Percentiles rank a stretch among this genome's conserved stretches.
phyloP scores from a whole-genome alignment of 2,888 invertebrate species.

The Hemicrepidius hirtus region DNA sequence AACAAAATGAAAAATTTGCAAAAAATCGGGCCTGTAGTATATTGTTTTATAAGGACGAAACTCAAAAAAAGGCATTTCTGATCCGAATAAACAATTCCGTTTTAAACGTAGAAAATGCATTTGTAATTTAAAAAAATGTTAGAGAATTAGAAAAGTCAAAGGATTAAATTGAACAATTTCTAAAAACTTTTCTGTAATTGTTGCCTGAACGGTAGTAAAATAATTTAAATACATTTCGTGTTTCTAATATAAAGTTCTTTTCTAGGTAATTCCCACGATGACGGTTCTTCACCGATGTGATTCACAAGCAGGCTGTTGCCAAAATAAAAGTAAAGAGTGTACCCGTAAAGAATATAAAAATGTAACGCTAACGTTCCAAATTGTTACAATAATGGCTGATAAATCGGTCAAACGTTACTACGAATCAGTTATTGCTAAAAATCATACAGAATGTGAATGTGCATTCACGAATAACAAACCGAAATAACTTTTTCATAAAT shows the following conservation, averaged over 20 bases:
- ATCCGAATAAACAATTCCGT: too few species aligned
- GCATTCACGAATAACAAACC: neutral
- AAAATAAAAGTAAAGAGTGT: slow-evolving; percentile 61
- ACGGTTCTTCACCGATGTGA: slow-evolving; percentile 67
- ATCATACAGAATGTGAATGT: slow-evolving; percentile 43
- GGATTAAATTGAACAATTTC: too few species aligned
- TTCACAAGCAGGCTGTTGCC: slow-evolving; percentile 66
- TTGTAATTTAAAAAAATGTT: too few species aligned
- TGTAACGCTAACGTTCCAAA: slow-evolving; percentile 67
- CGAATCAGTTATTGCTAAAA: slow-evolving; percentile 8
- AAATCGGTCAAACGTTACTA: neutral
- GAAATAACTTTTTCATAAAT: neutral
- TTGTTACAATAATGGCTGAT: slow-evolving; percentile 48
- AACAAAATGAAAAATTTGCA: too few species aligned
- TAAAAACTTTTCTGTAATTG: too few species aligned
- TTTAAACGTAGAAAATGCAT: too few species aligned
- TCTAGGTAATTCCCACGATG: slow-evolving; percentile 59
- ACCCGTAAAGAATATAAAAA: slow-evolving; percentile 63
- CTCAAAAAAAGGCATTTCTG: too few species aligned
- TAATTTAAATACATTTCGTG: too few species aligned
- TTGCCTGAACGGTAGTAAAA: too few species aligned
- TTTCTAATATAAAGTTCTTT: neutral
- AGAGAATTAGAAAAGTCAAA: too few species aligned
- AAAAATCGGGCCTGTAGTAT: too few species aligned
- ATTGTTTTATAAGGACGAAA: too few species aligned